Evolutionary conservation across 2,113 vertebrate genomes (phyloP), one percentile per base, ranked within the genome.

Genomic region (Hepsetus odoe): DNA sequence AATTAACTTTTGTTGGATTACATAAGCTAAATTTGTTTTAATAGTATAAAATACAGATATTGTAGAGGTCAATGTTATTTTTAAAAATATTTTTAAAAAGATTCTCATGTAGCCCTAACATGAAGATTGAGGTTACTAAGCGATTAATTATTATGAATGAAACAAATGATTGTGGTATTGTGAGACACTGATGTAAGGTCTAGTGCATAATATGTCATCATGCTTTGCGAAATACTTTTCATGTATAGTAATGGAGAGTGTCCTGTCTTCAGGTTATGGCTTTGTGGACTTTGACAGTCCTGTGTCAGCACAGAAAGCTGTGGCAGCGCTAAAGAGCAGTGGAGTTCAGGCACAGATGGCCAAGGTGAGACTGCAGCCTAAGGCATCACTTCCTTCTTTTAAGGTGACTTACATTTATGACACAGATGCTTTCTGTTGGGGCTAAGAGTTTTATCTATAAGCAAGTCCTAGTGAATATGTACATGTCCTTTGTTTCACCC

Each of bases 281-380:
- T 99, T 99, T 92, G 97, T 99, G 85, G 98, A 99, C 90, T 99
- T 99, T 77, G 98, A 99, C 90, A 98, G 96, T 90, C 98, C 97
- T 0, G 94, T 95, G 35, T 96, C 97, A 55, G 98, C 98, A 84
- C 95, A 98, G 91, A 99, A 99, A 88, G 97, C 98, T 0, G 98
- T 99, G 70, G 94, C 97, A 56, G 96, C 98, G 88, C 92, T 99
- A 83, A 99, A 99, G 90, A 96, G 95, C 77, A 98, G 81, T 59
- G 98, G 98, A 77, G 96, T 99, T 80, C 98, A 99, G 89, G 97
- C 97, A 74, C 98, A 99, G 91, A 99, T 99, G 98, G 98, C 98
- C 89, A 99, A 99, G 95, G 98, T 99, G 92, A 90, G 93, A 83
- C 64, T 77, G 42, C 22, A 3, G n/a, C 35, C 35, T 35, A 46